Conservation (phyloP, 1,140 invertebrate genomes). For the Aphaenogaster floridana region DNA sequence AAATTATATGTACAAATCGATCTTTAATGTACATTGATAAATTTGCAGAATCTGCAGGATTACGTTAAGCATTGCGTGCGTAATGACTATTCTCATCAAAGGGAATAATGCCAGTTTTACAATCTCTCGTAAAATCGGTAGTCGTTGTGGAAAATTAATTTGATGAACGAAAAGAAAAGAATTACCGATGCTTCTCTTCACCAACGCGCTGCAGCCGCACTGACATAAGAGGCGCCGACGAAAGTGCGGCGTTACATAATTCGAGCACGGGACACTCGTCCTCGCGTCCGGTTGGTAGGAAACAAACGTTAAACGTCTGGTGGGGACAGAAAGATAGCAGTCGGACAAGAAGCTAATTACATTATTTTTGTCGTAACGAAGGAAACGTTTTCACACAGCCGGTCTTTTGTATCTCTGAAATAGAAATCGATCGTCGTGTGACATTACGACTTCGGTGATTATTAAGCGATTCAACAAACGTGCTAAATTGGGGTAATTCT, state of each 20-base stretch:
- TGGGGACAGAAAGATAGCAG: conserved; percentile 65
- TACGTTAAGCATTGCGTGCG: not conserved
- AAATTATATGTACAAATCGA: not conserved
- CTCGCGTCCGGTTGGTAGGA: conserved; percentile 63
- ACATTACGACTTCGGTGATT: conserved; percentile 3
- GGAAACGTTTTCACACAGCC: conserved; percentile 51
- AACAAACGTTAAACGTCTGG: conserved; percentile 62
- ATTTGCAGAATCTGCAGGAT: conserved; percentile 10
- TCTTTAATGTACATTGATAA: conserved; percentile 5
- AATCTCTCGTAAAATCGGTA: not conserved
- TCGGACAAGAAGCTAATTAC: conserved; percentile 69
- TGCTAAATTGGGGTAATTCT: not conserved
- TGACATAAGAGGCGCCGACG: conserved; percentile 77
- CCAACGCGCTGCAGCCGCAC: conserved; percentile 23
- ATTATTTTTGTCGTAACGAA: conserved; percentile 67
- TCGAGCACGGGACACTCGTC: conserved; percentile 80
- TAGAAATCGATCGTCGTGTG: conserved; percentile 54
- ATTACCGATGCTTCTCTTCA: conserved; percentile 3
- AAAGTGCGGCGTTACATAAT: conserved; percentile 83
- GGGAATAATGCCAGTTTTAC: conserved; percentile 7
- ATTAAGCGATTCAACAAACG: not conserved
- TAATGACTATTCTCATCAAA: conserved; percentile 1
- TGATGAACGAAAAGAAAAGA: conserved; percentile 14
- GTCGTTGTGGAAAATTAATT: conserved; percentile 26
- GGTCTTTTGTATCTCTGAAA: conserved; percentile 20